Conservation (phyloP, 2,113 vertebrate species). For the Carassius gibelio region DNA sequence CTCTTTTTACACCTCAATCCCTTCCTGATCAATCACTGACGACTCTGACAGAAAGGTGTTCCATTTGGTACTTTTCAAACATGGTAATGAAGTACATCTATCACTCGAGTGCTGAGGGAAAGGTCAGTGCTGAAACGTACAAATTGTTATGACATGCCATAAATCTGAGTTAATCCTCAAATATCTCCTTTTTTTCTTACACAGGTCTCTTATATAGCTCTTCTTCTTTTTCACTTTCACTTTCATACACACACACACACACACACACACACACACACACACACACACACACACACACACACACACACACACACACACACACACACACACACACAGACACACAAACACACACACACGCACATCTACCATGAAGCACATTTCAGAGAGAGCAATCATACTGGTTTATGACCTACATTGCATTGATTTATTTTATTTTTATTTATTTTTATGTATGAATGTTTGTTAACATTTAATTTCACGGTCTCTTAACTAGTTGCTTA, state of each 20-base stretch:
- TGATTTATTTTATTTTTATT: no score
- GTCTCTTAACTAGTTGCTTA: no score
- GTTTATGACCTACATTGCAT: neutral
- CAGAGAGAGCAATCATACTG: neutral
- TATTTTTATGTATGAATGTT: no score
- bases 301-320: no score
- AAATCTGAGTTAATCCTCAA: conserved; percentile 83
- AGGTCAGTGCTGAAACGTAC: conserved; percentile 78
- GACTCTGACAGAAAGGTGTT: conserved; percentile 78
- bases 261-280: no score
- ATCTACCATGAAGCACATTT: neutral
- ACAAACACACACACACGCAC: neutral
- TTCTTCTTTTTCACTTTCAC: neutral
- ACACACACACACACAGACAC: neutral
- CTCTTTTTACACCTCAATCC: conserved; percentile 60
- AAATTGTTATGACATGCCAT: conserved; percentile 83
- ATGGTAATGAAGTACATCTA: conserved; percentile 83
- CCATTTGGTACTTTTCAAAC: conserved; percentile 79
- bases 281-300: no score
- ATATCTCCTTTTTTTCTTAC: conserved; percentile 75
- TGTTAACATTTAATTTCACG: no score
- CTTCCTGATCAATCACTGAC: conserved; percentile 68
- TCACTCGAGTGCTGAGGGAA: conserved; percentile 77
- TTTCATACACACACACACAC: neutral
- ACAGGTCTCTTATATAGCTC: neutral